Percentiles rank a stretch among this genome's conserved stretches.
Conservation (phyloP, 2,888 invertebrate genomes). For the Polymixis flavicincta region DNA sequence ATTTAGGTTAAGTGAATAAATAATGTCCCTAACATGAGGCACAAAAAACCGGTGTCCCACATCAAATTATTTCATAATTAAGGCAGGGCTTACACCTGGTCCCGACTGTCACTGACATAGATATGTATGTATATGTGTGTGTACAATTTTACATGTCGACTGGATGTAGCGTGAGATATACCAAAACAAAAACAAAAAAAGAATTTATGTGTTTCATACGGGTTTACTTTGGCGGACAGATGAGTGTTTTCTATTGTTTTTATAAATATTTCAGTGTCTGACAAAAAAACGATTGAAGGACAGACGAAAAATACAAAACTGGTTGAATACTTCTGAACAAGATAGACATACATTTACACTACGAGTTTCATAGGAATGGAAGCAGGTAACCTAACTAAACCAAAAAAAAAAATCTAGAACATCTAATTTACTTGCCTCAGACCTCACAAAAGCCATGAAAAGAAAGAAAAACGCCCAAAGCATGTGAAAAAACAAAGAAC, state of each 20-base stretch:
- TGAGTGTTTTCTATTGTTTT: not conserved
- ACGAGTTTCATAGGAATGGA: not conserved
- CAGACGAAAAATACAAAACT: not conserved
- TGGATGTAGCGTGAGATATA: constrained; percentile 24
- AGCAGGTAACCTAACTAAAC: not conserved
- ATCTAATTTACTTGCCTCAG: not conserved
- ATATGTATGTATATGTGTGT: not conserved
- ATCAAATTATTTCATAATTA: constrained; percentile 72
- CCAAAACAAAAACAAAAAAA: constrained; percentile 20
- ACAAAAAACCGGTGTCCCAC: constrained; percentile 62
- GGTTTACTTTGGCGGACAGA: not conserved
- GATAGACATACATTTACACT: not conserved
- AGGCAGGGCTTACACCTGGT: constrained; percentile 70
- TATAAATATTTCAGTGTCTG: not conserved
- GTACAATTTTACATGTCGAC: not conserved
- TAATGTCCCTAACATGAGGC: constrained; percentile 30
- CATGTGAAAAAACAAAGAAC: not conserved
- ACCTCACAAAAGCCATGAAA: not conserved
- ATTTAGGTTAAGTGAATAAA: constrained; percentile 43
- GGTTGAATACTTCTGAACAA: not conserved
- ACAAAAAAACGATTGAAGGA: constrained; percentile 3
- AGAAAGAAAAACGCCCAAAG: not conserved
- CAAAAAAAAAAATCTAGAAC: too few relatives aligned
- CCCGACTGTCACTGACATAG: constrained; percentile 33
- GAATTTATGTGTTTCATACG: constrained; percentile 8